These are phyloP conservation scores for Acrocephalus arundinaceus DNA, from an alignment of 2,113 vertebrate genomes.

Conservation along the genomic window DNA sequence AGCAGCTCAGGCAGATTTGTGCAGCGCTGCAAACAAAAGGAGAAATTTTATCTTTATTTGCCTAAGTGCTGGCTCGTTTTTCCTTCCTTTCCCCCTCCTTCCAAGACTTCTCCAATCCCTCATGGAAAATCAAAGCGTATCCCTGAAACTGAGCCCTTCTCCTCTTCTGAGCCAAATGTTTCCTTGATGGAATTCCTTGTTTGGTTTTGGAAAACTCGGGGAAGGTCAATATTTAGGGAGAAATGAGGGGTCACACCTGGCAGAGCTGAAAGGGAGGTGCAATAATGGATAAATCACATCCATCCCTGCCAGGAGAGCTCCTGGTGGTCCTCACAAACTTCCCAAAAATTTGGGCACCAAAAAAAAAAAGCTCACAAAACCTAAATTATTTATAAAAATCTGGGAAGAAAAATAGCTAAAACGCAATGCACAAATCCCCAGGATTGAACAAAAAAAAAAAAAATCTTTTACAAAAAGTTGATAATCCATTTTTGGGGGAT, in stretches of 20 bases:
- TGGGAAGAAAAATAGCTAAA: accelerated
- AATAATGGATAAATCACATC: accelerated
- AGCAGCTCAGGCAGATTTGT: background rate
- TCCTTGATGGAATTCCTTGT: accelerated
- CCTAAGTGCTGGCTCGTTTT: background rate
- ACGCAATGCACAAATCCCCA: accelerated
- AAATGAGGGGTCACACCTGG: background rate
- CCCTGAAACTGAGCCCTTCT: background rate
- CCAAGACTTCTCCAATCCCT: background rate
- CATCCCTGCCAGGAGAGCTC: background rate
- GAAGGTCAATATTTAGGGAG: background rate
- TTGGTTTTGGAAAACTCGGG: background rate
- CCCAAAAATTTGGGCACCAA: background rate
- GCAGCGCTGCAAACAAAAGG: background rate
- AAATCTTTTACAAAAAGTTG: background rate
- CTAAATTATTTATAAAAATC: background rate
- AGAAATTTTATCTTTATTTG: background rate
- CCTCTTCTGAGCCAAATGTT: background rate
- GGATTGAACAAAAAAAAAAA: too few species aligned
- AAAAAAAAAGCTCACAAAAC: background rate
- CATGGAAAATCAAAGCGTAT: background rate
- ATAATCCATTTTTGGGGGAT: background rate
- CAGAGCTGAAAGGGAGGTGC: background rate
- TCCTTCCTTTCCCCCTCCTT: background rate
- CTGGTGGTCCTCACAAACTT: background rate